phyloP scores from a whole-genome alignment of 2,888 invertebrate species.

The Girardia tigrina region DNA sequence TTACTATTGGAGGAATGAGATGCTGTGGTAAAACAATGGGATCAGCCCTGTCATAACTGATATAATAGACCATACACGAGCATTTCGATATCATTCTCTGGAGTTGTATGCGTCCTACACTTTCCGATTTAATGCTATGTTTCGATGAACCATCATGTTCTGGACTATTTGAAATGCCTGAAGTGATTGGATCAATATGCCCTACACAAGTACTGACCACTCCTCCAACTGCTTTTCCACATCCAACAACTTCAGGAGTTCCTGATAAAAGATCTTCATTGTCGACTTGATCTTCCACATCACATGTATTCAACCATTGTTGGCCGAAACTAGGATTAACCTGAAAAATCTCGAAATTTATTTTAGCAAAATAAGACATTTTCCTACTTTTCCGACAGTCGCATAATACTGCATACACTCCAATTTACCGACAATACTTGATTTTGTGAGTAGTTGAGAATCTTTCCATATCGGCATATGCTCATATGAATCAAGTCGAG shows the following conservation, averaged over 20 bases:
- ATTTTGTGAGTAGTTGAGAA: slow-evolving; percentile 74
- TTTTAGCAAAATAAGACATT: not conserved
- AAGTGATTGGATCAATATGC: slow-evolving; percentile 42
- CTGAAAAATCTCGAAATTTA: not conserved
- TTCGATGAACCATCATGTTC: not conserved
- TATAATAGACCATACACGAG: slow-evolving; percentile 93
- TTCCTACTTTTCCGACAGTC: slow-evolving; percentile 58
- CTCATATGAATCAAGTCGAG: slow-evolving; percentile 74
- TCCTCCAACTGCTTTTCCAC: slow-evolving; percentile 88
- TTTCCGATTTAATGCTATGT: not conserved
- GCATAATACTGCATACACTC: slow-evolving; percentile 98
- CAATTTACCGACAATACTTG: slow-evolving; percentile 82
- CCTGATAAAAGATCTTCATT: slow-evolving; percentile 41
- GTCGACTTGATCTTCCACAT: slow-evolving; percentile 37
- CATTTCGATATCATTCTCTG: slow-evolving; percentile 92
- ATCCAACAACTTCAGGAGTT: slow-evolving; percentile 55
- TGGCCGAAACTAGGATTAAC: slow-evolving; percentile 6
- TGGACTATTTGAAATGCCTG: not conserved
- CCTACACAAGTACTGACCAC: slow-evolving; percentile 82
- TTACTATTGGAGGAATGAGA: slow-evolving; percentile 58
- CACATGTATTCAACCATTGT: slow-evolving; percentile 28
- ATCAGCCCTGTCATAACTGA: slow-evolving; percentile 72
- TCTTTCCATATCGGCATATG: slow-evolving; percentile 72
- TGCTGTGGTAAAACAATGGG: slow-evolving; percentile 54
- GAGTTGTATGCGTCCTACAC: slow-evolving; percentile 57